Conservation (phyloP, 2,113 vertebrate genomes). For the Anolis carolinensis region DNA sequence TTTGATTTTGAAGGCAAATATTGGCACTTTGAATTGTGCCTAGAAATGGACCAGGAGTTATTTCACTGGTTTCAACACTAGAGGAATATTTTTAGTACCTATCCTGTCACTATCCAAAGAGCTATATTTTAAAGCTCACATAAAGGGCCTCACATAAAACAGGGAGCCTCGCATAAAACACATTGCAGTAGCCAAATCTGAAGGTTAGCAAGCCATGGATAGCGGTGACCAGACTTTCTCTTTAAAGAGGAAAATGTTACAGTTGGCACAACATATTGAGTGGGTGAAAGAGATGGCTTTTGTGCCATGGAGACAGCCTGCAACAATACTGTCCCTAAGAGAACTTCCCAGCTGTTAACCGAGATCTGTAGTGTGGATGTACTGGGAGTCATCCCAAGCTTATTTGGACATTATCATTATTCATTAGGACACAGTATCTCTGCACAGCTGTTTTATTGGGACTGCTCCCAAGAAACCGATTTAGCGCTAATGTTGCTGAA, state of each 20-base stretch:
- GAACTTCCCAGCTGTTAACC: not conserved
- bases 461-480: constrained; percentile 27
- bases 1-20: not conserved
- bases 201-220: not conserved
- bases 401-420: constrained; percentile 25
- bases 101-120: not conserved
- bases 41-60: not conserved
- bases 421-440: constrained; percentile 8
- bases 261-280: not conserved
- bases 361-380: not conserved
- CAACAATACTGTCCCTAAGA: not conserved
- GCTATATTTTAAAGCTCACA: not conserved
- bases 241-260: not conserved
- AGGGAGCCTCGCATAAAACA: not conserved
- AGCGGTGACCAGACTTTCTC: not conserved
- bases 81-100: not conserved
- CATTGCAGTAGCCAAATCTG: not conserved
- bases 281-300: not conserved
- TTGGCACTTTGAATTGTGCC: not conserved
- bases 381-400: constrained; percentile 20
- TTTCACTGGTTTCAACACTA: not conserved
- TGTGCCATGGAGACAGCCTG: not conserved
- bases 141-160: no score
- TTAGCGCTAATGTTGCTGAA: constrained; percentile 29
- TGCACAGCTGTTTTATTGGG: constrained; percentile 28